Percentiles rank a stretch among this genome's conserved stretches.
phyloP scores from a whole-genome alignment of 2,113 vertebrate genomes.

The Hystrix cristata region DNA sequence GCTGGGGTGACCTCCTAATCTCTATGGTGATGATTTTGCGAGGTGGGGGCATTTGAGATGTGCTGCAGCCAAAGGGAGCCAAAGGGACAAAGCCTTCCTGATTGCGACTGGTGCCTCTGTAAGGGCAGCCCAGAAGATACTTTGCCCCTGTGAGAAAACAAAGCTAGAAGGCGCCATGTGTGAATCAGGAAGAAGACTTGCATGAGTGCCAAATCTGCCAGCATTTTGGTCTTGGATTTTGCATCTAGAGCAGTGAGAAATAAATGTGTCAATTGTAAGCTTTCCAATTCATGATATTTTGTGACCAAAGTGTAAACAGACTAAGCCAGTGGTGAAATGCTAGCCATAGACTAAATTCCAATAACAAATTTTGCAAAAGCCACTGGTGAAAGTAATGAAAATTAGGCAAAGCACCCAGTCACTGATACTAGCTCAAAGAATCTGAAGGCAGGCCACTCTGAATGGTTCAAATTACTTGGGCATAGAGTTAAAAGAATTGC shows the following conservation, averaged over 20 bases:
- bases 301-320: background rate
- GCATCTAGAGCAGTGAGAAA: background rate
- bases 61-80: background rate
- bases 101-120: background rate
- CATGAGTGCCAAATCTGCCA: background rate
- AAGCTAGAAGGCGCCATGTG: background rate
- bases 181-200: background rate
- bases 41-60: too few species aligned
- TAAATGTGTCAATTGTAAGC: background rate
- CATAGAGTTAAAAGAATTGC: constrained; percentile 76
- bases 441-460: constrained; percentile 66
- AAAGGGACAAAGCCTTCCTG: background rate
- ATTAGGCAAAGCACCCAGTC: constrained; percentile 51
- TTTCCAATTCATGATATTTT: background rate
- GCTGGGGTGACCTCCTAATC: background rate
- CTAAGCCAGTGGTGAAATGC: background rate
- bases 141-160: too few species aligned
- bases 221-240: background rate
- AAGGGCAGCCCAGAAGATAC: background rate
- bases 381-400: constrained; percentile 63
- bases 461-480: constrained; percentile 74
- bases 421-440: constrained; percentile 58
- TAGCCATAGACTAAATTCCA: constrained; percentile 46
- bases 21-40: too few species aligned
- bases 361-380: constrained; percentile 51